A percentile compares a stretch with the other conserved stretches of the same genome.
Conservation (phyloP, 2,888 invertebrate genomes). For the Pherbina coryleti region DNA sequence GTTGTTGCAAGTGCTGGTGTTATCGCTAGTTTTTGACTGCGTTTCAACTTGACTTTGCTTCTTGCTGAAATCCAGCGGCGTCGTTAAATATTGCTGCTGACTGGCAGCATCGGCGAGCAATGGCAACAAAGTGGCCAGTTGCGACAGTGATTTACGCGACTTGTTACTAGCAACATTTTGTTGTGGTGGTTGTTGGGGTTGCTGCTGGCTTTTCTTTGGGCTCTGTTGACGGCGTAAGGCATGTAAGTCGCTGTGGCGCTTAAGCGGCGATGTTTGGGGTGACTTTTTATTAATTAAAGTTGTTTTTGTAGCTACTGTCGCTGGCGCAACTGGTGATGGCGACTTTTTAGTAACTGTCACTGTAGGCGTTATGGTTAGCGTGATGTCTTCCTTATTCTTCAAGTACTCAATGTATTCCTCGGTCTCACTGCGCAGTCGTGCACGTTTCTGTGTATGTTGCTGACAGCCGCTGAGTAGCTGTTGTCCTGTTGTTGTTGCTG, state of each 20-base stretch:
- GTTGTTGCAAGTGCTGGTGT: neutral
- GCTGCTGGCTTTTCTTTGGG: slow-evolving; percentile 54
- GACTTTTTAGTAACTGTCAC: neutral
- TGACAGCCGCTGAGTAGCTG: slow-evolving; percentile 32
- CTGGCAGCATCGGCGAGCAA: slow-evolving; percentile 63
- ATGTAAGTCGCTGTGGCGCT: slow-evolving; percentile 58
- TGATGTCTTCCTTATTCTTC: slow-evolving; percentile 69
- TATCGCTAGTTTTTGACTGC: slow-evolving; percentile 14
- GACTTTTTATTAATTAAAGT: slow-evolving; percentile 33
- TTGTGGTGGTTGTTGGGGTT: slow-evolving; percentile 25
- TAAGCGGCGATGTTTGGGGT: slow-evolving; percentile 51
- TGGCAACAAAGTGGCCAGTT: slow-evolving; percentile 61
- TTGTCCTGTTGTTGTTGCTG: slow-evolving; percentile 54
- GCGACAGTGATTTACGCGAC: slow-evolving; percentile 60
- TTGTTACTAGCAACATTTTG: slow-evolving; percentile 28
- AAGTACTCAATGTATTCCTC: slow-evolving; percentile 69
- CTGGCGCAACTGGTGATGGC: slow-evolving; percentile 3
- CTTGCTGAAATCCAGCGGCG: slow-evolving; percentile 63
- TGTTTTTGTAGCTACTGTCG: slow-evolving; percentile 22
- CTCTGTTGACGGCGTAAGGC: slow-evolving; percentile 48
- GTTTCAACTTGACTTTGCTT: slow-evolving; percentile 46
- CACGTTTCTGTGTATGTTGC: slow-evolving; percentile 49
- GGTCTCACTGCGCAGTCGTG: slow-evolving; percentile 64
- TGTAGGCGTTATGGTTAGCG: slow-evolving; percentile 67
- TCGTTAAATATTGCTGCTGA: slow-evolving; percentile 60